Evolutionary conservation across 2,797 vertebrate genomes (phyloP), one percentile per base, ranked within the genome.

Genomic region (Salarias fasciatus): DNA sequence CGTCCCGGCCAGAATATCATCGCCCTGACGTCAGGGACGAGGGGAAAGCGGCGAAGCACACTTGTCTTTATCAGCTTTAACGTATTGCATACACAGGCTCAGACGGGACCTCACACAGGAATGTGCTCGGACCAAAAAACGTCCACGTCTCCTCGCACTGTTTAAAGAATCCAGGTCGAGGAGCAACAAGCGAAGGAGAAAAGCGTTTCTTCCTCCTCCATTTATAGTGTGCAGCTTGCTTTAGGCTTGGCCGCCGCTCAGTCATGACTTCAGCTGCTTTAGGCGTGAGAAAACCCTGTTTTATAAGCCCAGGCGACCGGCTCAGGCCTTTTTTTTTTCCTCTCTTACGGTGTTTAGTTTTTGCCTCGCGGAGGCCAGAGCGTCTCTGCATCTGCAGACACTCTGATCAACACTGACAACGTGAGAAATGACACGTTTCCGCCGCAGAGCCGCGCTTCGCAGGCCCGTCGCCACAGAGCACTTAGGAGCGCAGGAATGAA

Each of bases 271-370:
- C 91, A 92, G 79, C 85, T 8, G 53, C 73, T 84, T 63, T 46
- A 84, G 83, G 88, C 88, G 84, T 92, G 90, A 92, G 91, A 92
- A 92, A 90, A 80, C 50, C 37, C 61, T 77, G 85, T 85, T 85
- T 86, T 82, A 82, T 79, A 84, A 85, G 84, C 82, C 6, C 53
- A 78, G 87, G 74, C 69, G 53, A 70, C 72, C 33, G 33, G 61
- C 71, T 71, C 59, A 14, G 58, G 72, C 15, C 50, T 72, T 67
- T 63, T 68, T 47, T 42, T 46, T 29, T 62, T 54, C 57, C 38
- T 6, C 24, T 13, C 44, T 54, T 44, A 10, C 31, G 44, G 60
- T 86, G 83, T 89, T 90, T 88, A 80, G 79, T 75, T 89, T 24
- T 80, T 83, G 81, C 57, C 49, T 42, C 55, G 31, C 69, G 80